Evolutionary conservation across 2,888 invertebrate species (phyloP).

Genomic region (Eupelmus urozonus): DNA sequence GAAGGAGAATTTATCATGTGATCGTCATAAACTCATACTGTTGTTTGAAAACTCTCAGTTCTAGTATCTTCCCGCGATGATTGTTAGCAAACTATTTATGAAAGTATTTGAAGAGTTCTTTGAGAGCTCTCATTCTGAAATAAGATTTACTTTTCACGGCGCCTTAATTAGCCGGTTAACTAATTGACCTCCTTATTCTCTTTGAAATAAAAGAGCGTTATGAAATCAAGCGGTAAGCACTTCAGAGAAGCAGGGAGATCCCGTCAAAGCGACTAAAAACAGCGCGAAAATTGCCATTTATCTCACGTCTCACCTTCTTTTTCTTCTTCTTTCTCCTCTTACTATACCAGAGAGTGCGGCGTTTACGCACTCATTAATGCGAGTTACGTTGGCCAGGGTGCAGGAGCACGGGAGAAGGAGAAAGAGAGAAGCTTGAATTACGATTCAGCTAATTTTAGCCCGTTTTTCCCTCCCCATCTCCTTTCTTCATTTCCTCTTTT

Average conservation of each 20-base stretch:
- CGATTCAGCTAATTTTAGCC: slow-evolving; percentile 64
- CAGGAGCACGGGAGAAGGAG: no score
- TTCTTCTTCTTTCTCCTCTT: background rate
- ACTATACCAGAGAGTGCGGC: slow-evolving; percentile 48
- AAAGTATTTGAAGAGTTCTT: slow-evolving; percentile 8
- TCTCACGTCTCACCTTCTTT: slow-evolving; percentile 10
- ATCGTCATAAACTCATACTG: no score
- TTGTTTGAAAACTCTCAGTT: no score
- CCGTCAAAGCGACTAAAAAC: slow-evolving; percentile 45
- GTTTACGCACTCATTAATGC: slow-evolving; percentile 73
- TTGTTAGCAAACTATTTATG: slow-evolving; percentile 27
- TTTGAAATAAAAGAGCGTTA: slow-evolving; percentile 15
- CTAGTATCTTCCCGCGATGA: no score
- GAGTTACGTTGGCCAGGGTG: slow-evolving; percentile 66
- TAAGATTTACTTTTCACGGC: slow-evolving; percentile 33
- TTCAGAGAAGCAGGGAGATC: background rate
- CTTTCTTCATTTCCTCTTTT: slow-evolving; percentile 58
- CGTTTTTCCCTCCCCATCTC: slow-evolving; percentile 39
- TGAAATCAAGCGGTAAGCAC: slow-evolving; percentile 19
- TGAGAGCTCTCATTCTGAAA: background rate
- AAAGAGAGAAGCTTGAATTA: slow-evolving; percentile 70
- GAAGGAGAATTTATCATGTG: no score
- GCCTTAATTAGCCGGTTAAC: slow-evolving; percentile 24
- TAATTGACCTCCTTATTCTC: slow-evolving; percentile 22
- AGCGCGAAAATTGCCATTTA: slow-evolving; percentile 50